These are phyloP conservation scores for Beris morrisii DNA, from an alignment of 2,888 invertebrate genomes.

Conservation along the genomic window DNA sequence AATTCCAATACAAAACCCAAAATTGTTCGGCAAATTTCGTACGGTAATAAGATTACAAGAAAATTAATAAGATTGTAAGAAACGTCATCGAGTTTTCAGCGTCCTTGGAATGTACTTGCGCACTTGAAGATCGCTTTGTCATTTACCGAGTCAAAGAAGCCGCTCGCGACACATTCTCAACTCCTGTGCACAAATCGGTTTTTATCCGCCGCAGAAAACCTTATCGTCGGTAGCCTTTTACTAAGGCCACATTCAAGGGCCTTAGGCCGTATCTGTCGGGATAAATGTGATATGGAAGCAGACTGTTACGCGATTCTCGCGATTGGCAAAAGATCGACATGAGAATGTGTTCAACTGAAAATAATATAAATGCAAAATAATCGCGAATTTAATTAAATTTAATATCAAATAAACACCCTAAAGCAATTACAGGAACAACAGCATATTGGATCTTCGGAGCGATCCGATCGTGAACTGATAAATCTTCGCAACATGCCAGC, in stretches of 20 bases:
- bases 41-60: too few species aligned
- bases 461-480: conserved; percentile 36
- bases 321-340: conserved; percentile 19
- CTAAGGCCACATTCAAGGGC: background rate
- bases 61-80: conserved; percentile 12
- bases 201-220: conserved; percentile 9
- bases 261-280: conserved; percentile 14
- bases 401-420: conserved; percentile 38
- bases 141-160: conserved; percentile 23
- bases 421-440: conserved; percentile 30
- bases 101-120: conserved; percentile 12
- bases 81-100: conserved; percentile 6
- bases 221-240: conserved; percentile 15
- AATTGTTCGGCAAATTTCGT: too few species aligned
- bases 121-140: conserved; percentile 5
- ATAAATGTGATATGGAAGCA: conserved; percentile 10
- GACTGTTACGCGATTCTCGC: conserved; percentile 18
- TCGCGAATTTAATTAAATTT: conserved; percentile 38
- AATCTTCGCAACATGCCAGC: conserved; percentile 32
- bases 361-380: conserved; percentile 34
- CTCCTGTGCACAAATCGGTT: conserved; percentile 19
- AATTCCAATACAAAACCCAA: too few species aligned
- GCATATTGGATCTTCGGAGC: background rate
- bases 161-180: conserved; percentile 13
- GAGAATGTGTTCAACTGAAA: conserved; percentile 10